Evolutionary conservation across 2,888 invertebrate species (phyloP), one percentile per base, ranked within the genome.

Genomic region (Taphrorychus bicolor): DNA sequence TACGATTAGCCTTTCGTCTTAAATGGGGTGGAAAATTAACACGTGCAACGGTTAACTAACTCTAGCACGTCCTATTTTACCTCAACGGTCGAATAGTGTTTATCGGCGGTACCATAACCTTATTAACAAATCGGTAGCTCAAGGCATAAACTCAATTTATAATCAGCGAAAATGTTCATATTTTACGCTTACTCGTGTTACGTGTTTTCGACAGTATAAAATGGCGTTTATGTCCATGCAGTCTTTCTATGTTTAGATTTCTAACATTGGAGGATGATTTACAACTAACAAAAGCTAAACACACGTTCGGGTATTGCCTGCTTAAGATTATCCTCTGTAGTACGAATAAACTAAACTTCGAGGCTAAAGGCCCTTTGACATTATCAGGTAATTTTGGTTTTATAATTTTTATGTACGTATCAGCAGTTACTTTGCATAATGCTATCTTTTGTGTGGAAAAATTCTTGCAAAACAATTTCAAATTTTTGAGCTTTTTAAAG

Each of bases 11-110:
- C 59, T 42, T 59, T 59, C 19, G 51, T 21, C 48, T 59, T 59
- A 59, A 59, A 65, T 59, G 65, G 59, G 59, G 59, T 59, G 65
- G 65, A 65, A 65, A 65, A 54, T 65, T 65, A 65, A 65, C 65
- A 59, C 59, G 54, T 59, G 65, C 54, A 11, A 51, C 58, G 65
- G 59, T 42, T 65, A 65, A 59, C 54, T 48, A 54, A 59, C 19
- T 54, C 59, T 65, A 65, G 40, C 65, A 65, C 59, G 45, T 65
- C 21, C 65, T 58, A 59, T 59, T 64, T 58, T 64, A 51, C 52
- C 58, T 58, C 57, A 58, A 63, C 5, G 32, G 16, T 48, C 48
- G 32, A 17, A 21, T 45, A 24, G 42, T 56, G 56, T 64, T 64
- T 60, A 60, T 60, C n/a, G n/a, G n/a, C n/a, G 56, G 54, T 66